Percentiles rank a stretch among this genome's conserved stretches.
These are phyloP conservation scores for Drosophila busckii DNA, from an alignment of 1,140 invertebrate genomes.

Conservation along the genomic window DNA sequence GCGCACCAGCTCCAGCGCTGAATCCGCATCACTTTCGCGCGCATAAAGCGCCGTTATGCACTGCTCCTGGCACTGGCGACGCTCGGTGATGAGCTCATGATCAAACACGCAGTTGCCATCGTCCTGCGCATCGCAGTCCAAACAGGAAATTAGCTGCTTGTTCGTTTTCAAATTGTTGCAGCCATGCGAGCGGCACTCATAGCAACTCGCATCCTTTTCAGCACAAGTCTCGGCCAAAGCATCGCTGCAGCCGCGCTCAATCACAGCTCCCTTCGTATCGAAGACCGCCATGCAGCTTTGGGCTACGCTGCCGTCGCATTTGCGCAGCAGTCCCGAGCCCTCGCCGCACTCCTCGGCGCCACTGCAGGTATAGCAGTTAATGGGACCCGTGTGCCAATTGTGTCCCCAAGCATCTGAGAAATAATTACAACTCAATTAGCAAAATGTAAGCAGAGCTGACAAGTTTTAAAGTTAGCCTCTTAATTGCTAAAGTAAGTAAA, in stretches of 20 bases:
- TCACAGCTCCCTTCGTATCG: constrained; percentile 34
- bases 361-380: constrained; percentile 59
- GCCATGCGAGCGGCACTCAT: constrained; percentile 59
- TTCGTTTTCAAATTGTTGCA: constrained; percentile 48
- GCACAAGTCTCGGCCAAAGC: constrained; percentile 21
- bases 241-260: constrained; percentile 65
- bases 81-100: constrained; percentile 31
- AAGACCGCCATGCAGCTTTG: constrained; percentile 61
- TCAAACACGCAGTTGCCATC: constrained; percentile 51
- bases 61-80: constrained; percentile 42
- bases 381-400: constrained; percentile 56
- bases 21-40: constrained; percentile 31
- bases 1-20: constrained; percentile 52
- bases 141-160: constrained; percentile 44
- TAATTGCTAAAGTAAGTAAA: too few species aligned
- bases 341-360: constrained; percentile 32
- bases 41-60: constrained; percentile 68
- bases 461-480: too few species aligned
- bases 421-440: not conserved
- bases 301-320: constrained; percentile 44
- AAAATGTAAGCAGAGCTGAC: constrained; percentile 7
- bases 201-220: constrained; percentile 23
- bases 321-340: constrained; percentile 30
- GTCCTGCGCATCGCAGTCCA: constrained; percentile 52
- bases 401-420: constrained; percentile 43